Evolutionary conservation across 2,888 invertebrate species (phyloP).

Genomic region (Cenopis cana): DNA sequence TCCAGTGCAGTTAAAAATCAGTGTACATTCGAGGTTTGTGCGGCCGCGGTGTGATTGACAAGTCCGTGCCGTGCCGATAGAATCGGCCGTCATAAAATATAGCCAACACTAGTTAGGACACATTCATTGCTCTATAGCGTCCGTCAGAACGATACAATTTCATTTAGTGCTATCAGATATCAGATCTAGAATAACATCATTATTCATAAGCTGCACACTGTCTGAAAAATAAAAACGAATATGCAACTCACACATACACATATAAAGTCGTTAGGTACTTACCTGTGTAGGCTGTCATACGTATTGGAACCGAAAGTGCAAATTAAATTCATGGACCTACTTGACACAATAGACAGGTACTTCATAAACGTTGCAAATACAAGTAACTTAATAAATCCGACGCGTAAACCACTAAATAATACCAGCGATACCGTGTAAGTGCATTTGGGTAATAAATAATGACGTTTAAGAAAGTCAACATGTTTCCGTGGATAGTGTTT

Average conservation of each 20-base stretch:
- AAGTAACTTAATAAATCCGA: constrained; percentile 57
- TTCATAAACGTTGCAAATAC: constrained; percentile 23
- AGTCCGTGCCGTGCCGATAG: constrained; percentile 80
- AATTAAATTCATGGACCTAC: constrained; percentile 18
- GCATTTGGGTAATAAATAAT: constrained; percentile 66
- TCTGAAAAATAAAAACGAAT: constrained; percentile 8
- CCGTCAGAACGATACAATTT: constrained; percentile 51
- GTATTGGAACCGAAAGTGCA: not conserved
- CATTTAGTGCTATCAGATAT: constrained; percentile 46
- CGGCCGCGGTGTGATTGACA: constrained; percentile 75
- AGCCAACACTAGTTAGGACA: constrained; percentile 81
- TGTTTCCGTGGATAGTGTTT: constrained; percentile 67
- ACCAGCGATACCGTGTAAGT: constrained; percentile 46
- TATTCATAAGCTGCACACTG: constrained; percentile 39
- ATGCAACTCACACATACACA: not conserved
- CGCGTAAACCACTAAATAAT: constrained; percentile 57
- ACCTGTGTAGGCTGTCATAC: not conserved
- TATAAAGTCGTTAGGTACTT: not conserved
- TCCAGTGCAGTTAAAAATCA: constrained; percentile 52
- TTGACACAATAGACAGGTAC: constrained; percentile 12
- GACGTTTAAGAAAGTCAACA: constrained; percentile 67
- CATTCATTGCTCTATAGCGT: constrained; percentile 73
- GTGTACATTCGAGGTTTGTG: constrained; percentile 63
- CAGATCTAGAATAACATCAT: constrained; percentile 47
- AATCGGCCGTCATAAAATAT: constrained; percentile 79